Evolutionary conservation across 92 coral and sea anemone genomes (phyloP), one percentile per base, ranked within the genome.

Genomic region (Porites lobata): DNA sequence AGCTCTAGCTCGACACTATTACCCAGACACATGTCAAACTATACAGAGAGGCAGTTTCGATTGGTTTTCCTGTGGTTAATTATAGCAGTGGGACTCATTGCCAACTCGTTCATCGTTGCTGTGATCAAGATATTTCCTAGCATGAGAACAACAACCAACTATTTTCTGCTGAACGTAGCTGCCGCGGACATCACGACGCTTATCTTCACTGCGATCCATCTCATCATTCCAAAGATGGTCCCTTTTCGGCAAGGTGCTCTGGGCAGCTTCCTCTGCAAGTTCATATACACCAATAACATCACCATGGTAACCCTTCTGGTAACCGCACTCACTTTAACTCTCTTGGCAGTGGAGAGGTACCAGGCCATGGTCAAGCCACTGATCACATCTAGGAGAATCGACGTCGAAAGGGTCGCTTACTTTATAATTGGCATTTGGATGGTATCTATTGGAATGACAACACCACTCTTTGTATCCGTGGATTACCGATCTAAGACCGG

Each of bases 61-160:
- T 9, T 90, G 64, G 83, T 80, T 4, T 64, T 86, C 58, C 50
- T 86, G 22, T 86, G 90, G 71, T 24, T 90, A 50, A 90, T 90
- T 84, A 90, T 90, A 51, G 65, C 59, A 6, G 78, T 92, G 29
- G 94, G 94, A 17, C 58, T 92, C 43, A 50, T 92, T 9, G 92
- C 89, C 26, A 92, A 92, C 84, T 88, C 94, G 1, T 74, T 92
- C 64, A 90, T 92, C 56, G 73, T 92, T 76, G 84, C 86, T 5
- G 88, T 92, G 10, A 84, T 88, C 11, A 84, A 21, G 14, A 63
- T 65, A 47, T 83, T 92, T 14, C 69, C 38, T 12, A 67, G 86
- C 38, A 92, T 92, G 94, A 72, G 80, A 65, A 92, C 92, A 1
- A 92, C 94, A 2, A 92, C 92, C 13, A 92, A 92, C 78, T 70